phyloP scores from a whole-genome alignment of 2,888 invertebrate genomes.

The Tetranychus truncatus region DNA sequence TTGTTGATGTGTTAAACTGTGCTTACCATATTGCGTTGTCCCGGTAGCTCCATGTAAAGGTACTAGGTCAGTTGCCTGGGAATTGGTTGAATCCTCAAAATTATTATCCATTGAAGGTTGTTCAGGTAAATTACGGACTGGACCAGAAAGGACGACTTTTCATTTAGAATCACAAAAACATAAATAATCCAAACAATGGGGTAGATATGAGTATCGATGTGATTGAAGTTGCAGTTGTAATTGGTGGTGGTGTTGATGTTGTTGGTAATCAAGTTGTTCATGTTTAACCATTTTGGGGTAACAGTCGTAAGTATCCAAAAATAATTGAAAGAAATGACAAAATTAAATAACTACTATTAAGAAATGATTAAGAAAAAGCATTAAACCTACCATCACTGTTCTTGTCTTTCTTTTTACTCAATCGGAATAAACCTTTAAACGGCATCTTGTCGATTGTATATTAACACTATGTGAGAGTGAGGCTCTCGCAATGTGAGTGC shows the following conservation, averaged over 20 bases:
- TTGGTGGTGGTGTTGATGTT: background rate
- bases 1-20: background rate
- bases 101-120: background rate
- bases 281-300: no score
- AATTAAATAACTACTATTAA: background rate
- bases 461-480: background rate
- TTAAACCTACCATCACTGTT: background rate
- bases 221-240: background rate
- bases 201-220: no score
- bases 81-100: background rate
- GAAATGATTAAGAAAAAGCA: background rate
- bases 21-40: background rate
- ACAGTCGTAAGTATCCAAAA: no score
- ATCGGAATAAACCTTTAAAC: background rate
- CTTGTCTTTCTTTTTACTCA: background rate
- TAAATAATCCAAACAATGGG: no score
- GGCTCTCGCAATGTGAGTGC: background rate
- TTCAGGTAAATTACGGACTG: constrained; percentile 3
- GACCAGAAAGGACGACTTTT: background rate
- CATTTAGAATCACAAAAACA: background rate
- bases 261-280: background rate
- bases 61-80: background rate
- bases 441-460: background rate
- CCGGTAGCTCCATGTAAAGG: background rate
- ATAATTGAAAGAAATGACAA: no score